These are phyloP conservation scores for Cerastoderma edule DNA, from an alignment of 2,888 invertebrate species.

Conservation along the genomic window DNA sequence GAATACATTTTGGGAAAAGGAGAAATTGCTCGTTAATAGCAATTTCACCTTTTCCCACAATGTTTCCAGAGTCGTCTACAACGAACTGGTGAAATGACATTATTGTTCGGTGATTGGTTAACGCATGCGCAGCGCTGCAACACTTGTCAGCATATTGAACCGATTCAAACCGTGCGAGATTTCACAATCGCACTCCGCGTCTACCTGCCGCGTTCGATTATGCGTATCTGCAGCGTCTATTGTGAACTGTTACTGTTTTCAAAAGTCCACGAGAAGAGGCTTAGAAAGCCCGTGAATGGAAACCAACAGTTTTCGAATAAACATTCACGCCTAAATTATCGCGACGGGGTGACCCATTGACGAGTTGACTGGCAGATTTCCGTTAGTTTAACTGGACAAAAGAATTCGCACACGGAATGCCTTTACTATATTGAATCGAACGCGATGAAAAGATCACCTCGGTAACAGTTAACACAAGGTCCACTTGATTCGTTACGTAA, in stretches of 20 bases:
- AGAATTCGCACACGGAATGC: constrained; percentile 11
- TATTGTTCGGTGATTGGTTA: too few species aligned
- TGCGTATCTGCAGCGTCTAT: constrained; percentile 9
- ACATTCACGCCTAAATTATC: constrained; percentile 59
- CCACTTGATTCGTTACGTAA: constrained; percentile 20
- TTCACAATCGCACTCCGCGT: constrained; percentile 11
- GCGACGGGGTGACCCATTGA: constrained; percentile 45
- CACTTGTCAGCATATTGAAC: constrained; percentile 21
- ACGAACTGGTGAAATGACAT: too few species aligned
- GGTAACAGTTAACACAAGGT: constrained; percentile 8
- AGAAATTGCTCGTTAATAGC: too few species aligned
- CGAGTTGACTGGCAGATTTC: constrained; percentile 42
- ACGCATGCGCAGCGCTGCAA: not conserved
- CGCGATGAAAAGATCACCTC: constrained; percentile 13
- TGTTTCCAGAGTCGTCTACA: too few species aligned
- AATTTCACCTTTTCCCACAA: too few species aligned
- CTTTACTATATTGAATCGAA: constrained; percentile 20
- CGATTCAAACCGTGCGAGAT: constrained; percentile 26
- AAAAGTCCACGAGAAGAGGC: constrained; percentile 17
- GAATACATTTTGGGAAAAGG: too few species aligned
- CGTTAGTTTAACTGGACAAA: constrained; percentile 32
- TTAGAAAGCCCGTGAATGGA: constrained; percentile 28
- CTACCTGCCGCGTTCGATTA: constrained; percentile 15
- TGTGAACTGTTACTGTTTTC: constrained; percentile 34
- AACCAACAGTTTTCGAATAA: constrained; percentile 53